Evolutionary conservation across 2,113 vertebrate genomes (phyloP), one percentile per base, ranked within the genome.

Genomic region (Balaenoptera acutorostrata): DNA sequence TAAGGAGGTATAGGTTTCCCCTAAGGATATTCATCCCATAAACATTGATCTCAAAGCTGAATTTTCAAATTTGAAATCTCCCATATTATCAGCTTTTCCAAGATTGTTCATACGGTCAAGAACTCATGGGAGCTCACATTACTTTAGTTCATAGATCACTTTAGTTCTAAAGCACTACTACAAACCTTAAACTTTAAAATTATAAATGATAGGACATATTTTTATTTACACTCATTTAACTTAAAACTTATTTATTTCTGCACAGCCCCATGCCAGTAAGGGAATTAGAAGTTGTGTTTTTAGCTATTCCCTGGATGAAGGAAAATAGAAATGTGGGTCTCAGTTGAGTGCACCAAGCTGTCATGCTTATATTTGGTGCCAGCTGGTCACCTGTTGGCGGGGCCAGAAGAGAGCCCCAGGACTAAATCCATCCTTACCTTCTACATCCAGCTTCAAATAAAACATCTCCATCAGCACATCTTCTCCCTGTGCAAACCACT

Each of bases 321-420:
- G 57, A 36, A 93, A 96, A 93, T 5, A 90, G 92, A 93, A 96
- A 81, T 4, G 0, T 46, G 71, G 44, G 88, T 90, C 86, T 96
- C 93, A 90, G 85, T 27, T 63, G 95, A 97, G n/a, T 33, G 77
- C 59, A 74, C 29, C 66, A 78, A 77, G 93, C 91, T 96, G 64
- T 77, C 75, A 55, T 10, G 29, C 72, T 94, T 8, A 8, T 66
- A 46, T 55, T 8, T 36, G 64, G 36, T 96, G 84, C 74, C 93
- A 87, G 83, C 88, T 95, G 94, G 93, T 87, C 84, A 81, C 88
- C 69, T 97, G 69, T 52, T 83, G 93, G 81, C 46, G 69, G 31
- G 63, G 61, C 57, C 87, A 64, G 80, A 6, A n/a, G 46, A 87
- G 69, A 83, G 39, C 74, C 21, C 52, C 3, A 36, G 78, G 66